Conservation (phyloP, 2,888 invertebrate species). For the Ctenicera cuprea region DNA sequence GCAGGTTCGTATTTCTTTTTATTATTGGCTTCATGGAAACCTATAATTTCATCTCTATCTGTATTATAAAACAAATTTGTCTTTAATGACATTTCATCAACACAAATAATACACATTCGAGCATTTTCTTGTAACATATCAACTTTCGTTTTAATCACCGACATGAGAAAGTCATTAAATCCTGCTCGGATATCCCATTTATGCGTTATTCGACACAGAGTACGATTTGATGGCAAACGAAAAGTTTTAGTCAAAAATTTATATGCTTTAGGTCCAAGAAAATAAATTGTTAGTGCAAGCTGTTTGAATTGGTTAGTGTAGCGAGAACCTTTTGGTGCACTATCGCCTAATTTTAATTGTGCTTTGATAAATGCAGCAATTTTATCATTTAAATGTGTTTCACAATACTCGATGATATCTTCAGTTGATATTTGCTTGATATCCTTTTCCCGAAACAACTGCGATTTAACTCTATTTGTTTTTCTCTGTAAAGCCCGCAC, state of each 20-base stretch:
- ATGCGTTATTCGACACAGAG: neutral
- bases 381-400: no score
- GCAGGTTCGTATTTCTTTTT: neutral
- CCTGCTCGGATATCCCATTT: neutral
- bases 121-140: neutral
- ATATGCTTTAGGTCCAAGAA: neutral
- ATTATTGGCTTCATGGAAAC: neutral
- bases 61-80: neutral
- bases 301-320: neutral
- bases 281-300: neutral
- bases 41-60: conserved; percentile 14
- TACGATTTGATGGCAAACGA: neutral
- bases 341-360: neutral
- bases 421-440: no score
- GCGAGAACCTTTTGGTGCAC: neutral
- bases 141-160: neutral
- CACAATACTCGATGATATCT: no score
- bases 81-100: conserved; percentile 9
- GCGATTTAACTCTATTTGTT: no score
- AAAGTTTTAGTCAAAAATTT: neutral
- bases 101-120: neutral
- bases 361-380: neutral
- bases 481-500: no score
- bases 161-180: neutral
- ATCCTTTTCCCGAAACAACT: no score